Evolutionary conservation across 2,113 vertebrate species (phyloP).

Genomic region (Proteles cristata): DNA sequence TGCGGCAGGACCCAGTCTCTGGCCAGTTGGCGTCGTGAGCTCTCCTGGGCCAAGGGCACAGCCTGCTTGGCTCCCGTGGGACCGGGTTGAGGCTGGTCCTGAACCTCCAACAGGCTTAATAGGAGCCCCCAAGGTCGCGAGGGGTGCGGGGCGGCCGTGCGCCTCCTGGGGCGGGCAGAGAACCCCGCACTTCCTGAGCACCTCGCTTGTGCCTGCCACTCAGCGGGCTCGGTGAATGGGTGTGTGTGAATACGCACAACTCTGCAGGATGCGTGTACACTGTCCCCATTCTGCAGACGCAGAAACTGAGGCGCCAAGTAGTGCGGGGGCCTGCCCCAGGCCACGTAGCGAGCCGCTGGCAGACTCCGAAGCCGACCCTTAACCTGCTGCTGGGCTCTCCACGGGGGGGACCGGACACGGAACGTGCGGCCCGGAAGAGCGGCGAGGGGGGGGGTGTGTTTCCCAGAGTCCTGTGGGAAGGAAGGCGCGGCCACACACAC

Average conservation of each 20-base stretch:
- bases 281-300: not conserved
- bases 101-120: not conserved
- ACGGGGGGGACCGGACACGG: not conserved
- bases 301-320: not conserved
- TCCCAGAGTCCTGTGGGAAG: not conserved
- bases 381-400: not conserved
- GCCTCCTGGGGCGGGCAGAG: not conserved
- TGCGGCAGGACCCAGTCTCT: fast-evolving
- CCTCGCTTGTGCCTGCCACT: too few species aligned
- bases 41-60: not conserved
- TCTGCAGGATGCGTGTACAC: not conserved
- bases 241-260: not conserved
- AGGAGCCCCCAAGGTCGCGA: not conserved
- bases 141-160: not conserved
- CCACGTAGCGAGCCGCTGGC: not conserved
- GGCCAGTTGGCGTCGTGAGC: not conserved
- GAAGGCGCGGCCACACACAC: not conserved
- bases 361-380: not conserved
- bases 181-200: fast-evolving
- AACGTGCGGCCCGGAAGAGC: fast-evolving
- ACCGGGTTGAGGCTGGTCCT: not conserved
- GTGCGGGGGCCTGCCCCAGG: not conserved
- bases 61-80: too few species aligned
- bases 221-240: too few species aligned
- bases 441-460: not conserved